Evolutionary conservation across 1,140 invertebrate genomes (phyloP).

Genomic region (Bombus vancouverensis): DNA sequence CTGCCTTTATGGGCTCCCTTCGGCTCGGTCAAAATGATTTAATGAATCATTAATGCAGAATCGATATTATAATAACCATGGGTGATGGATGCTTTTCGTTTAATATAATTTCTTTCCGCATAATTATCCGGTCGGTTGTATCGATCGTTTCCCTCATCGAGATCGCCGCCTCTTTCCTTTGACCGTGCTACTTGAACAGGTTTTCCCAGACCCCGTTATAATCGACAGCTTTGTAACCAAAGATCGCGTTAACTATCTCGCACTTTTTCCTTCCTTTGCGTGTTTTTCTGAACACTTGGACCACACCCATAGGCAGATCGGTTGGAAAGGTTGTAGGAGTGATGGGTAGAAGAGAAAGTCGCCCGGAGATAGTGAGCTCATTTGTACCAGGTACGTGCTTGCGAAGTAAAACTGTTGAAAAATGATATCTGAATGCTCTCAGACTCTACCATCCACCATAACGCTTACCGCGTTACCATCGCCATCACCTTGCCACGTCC

Average conservation of each 20-base stretch:
- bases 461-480: conserved; percentile 46
- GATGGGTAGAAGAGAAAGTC: conserved; percentile 39
- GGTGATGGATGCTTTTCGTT: conserved; percentile 49
- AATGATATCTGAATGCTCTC: conserved; percentile 71
- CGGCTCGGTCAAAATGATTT: conserved; percentile 47
- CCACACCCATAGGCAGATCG: conserved; percentile 51
- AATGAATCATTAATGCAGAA: conserved; percentile 53
- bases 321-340: conserved; percentile 4
- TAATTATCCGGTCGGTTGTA: conserved; percentile 46
- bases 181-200: neutral
- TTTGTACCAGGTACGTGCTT: conserved; percentile 71
- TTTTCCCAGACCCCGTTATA: conserved; percentile 17
- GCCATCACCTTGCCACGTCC: conserved; percentile 24
- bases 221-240: conserved; percentile 16
- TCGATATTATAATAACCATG: conserved; percentile 52
- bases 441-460: conserved; percentile 51
- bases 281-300: conserved; percentile 41
- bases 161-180: neutral
- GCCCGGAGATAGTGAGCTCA: conserved; percentile 69
- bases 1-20: conserved; percentile 38
- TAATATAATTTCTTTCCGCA: conserved; percentile 54
- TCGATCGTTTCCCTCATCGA: conserved; percentile 17
- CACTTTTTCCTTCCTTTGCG: conserved; percentile 6
- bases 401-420: conserved; percentile 75
- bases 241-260: conserved; percentile 5